Conservation (phyloP, 2,888 invertebrate species). For the Caenorhabditis angaria region DNA sequence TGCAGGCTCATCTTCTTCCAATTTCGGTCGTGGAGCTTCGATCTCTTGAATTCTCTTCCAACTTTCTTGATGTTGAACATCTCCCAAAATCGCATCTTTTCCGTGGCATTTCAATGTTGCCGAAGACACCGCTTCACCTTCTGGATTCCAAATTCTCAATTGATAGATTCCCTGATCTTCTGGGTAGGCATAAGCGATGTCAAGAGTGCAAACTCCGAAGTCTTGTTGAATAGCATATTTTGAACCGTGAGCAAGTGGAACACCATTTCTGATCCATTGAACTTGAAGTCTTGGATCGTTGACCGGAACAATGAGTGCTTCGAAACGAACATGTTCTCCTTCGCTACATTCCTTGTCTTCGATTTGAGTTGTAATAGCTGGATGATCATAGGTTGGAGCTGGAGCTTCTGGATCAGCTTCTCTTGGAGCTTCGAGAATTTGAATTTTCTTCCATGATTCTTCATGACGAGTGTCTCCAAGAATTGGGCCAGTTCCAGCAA, state of each 20-base stretch:
- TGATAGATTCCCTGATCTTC: slow-evolving; percentile 97
- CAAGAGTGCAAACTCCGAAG: slow-evolving; percentile 92
- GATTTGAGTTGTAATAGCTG: slow-evolving; percentile 82
- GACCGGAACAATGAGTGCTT: slow-evolving; percentile 90
- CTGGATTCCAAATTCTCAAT: slow-evolving; percentile 86
- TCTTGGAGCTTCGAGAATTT: slow-evolving; percentile 71
- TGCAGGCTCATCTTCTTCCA: slow-evolving; percentile 57
- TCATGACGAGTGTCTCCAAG: slow-evolving; percentile 90
- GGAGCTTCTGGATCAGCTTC: slow-evolving; percentile 54
- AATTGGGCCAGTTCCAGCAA: slow-evolving; percentile 67
- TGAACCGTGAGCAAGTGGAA: slow-evolving; percentile 69
- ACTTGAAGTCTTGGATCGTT: slow-evolving; percentile 88
- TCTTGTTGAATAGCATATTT: slow-evolving; percentile 85
- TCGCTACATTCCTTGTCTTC: slow-evolving; percentile 81
- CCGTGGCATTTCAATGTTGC: slow-evolving; percentile 79
- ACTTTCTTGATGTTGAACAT: slow-evolving; percentile 82
- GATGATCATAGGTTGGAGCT: slow-evolving; percentile 65
- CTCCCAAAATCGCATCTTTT: slow-evolving; percentile 57
- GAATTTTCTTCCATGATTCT: slow-evolving; percentile 88
- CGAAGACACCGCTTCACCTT: slow-evolving; percentile 94
- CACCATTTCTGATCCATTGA: slow-evolving; percentile 72
- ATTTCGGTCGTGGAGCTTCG: slow-evolving; percentile 60
- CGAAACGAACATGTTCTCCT: slow-evolving; percentile 91
- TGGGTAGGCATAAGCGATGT: slow-evolving; percentile 81
- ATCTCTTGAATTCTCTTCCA: slow-evolving; percentile 81